phyloP scores from a whole-genome alignment of 2,888 invertebrate genomes.

The Lochmaea crataegi region DNA sequence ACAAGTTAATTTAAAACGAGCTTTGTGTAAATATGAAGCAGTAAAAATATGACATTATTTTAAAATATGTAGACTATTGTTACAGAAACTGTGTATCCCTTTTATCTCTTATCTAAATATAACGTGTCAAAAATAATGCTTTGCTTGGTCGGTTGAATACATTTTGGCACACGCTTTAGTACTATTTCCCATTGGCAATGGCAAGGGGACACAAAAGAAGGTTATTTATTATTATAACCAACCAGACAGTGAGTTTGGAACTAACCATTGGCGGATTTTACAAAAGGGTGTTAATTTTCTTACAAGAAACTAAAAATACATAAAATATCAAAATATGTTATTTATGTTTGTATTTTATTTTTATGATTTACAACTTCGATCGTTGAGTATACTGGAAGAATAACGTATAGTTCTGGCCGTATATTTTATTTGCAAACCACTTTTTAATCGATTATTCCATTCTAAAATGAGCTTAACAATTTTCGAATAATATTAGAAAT shows the following conservation, averaged over 20 bases:
- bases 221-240: slow-evolving; percentile 36
- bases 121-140: slow-evolving; percentile 8
- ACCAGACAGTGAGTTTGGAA: background rate
- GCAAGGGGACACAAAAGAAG: slow-evolving; percentile 32
- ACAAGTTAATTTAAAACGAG: background rate
- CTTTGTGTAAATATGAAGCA: background rate
- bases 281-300: no score
- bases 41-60: background rate
- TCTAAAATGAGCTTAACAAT: no score
- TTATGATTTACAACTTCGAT: no score
- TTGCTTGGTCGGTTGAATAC: slow-evolving; percentile 1
- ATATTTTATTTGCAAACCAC: no score
- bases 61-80: background rate
- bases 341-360: no score
- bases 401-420: no score
- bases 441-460: no score
- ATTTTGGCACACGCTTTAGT: slow-evolving; percentile 32
- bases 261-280: no score
- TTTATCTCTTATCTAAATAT: background rate
- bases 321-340: no score
- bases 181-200: slow-evolving; percentile 38
- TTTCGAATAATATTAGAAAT: no score
- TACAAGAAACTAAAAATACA: no score
- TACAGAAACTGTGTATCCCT: background rate
- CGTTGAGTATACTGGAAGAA: no score